These are phyloP conservation scores for Drosophila lutescens DNA, from an alignment of 2,888 invertebrate genomes.

Conservation along the genomic window DNA sequence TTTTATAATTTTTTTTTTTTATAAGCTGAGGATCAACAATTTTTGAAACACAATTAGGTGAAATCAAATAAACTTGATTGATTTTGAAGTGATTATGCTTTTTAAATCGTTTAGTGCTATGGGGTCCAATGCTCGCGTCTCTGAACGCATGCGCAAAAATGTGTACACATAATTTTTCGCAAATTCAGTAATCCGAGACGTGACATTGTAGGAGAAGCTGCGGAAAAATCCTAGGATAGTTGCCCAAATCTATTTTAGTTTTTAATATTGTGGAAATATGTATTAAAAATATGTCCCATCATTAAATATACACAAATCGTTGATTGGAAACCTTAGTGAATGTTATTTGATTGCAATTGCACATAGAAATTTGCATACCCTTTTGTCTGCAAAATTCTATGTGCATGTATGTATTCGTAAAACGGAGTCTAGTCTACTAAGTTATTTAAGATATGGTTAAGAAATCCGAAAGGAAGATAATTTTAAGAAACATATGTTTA, in stretches of 20 bases:
- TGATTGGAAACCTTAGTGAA: slow-evolving; percentile 14
- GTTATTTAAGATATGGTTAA: not conserved
- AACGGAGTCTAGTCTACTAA: slow-evolving; percentile 10
- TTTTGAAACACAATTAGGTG: too few species aligned
- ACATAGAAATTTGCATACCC: slow-evolving; percentile 19
- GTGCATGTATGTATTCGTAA: slow-evolving; percentile 17
- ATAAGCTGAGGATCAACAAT: too few species aligned
- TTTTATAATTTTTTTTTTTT: not conserved
- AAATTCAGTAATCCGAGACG: slow-evolving; percentile 17
- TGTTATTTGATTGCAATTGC: slow-evolving; percentile 36
- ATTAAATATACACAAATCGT: slow-evolving; percentile 11
- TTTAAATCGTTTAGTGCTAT: slow-evolving; percentile 1
- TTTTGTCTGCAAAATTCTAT: slow-evolving; percentile 32
- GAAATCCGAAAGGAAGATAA: too few species aligned
- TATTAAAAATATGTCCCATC: not conserved
- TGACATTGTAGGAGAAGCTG: slow-evolving; percentile 2
- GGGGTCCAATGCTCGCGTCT: not conserved
- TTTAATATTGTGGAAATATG: slow-evolving; percentile 9
- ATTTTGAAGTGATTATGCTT: not conserved
- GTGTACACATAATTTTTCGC: slow-evolving; percentile 15
- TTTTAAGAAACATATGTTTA: not conserved
- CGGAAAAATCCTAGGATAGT: slow-evolving; percentile 13
- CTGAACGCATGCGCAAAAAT: slow-evolving; percentile 21
- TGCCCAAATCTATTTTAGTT: not conserved
- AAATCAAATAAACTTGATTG: not conserved